phyloP scores from a whole-genome alignment of 92 coral and sea anemone species.

The Nematostella vectensis region DNA sequence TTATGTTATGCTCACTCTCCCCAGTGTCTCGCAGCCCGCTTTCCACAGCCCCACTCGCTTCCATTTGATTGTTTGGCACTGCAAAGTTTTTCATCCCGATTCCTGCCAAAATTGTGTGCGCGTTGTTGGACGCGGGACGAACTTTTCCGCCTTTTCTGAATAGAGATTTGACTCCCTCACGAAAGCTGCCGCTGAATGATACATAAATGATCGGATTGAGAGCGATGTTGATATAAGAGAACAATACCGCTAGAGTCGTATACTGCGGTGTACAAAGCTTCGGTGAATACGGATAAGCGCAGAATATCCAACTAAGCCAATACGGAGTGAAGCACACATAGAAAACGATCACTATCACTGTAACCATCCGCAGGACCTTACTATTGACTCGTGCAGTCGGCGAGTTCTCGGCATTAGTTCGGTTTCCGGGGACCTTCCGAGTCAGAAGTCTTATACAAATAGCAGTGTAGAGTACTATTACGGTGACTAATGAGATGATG shows the following conservation, averaged over 20 bases:
- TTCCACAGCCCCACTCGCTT: no score
- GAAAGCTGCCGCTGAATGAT: slow-evolving; percentile 45
- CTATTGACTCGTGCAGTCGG: slow-evolving; percentile 29
- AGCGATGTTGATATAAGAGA: slow-evolving; percentile 44
- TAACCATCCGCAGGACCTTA: slow-evolving; percentile 44
- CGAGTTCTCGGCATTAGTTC: slow-evolving; percentile 1
- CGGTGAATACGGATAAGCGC: slow-evolving; percentile 30
- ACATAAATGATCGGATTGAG: slow-evolving; percentile 53
- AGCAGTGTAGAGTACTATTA: slow-evolving; percentile 35
- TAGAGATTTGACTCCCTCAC: slow-evolving; percentile 31
- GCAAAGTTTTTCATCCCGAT: slow-evolving; percentile 8
- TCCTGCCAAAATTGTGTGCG: slow-evolving; percentile 15
- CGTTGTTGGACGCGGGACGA: slow-evolving; percentile 11
- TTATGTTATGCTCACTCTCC: no score
- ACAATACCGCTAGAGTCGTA: slow-evolving; percentile 23
- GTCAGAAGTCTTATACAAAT: slow-evolving; percentile 40
- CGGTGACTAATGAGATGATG: slow-evolving; percentile 25
- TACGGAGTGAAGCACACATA: slow-evolving; percentile 47
- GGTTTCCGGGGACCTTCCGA: slow-evolving; percentile 9
- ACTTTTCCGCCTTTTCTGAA: slow-evolving; percentile 13
- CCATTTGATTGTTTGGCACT: no score
- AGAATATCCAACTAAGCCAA: slow-evolving; percentile 51
- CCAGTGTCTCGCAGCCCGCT: no score
- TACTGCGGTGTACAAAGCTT: slow-evolving; percentile 26
- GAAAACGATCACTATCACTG: slow-evolving; percentile 29